phyloP scores from a whole-genome alignment of 92 coral and sea anemone species.

The Chrysogorgia sp. region DNA sequence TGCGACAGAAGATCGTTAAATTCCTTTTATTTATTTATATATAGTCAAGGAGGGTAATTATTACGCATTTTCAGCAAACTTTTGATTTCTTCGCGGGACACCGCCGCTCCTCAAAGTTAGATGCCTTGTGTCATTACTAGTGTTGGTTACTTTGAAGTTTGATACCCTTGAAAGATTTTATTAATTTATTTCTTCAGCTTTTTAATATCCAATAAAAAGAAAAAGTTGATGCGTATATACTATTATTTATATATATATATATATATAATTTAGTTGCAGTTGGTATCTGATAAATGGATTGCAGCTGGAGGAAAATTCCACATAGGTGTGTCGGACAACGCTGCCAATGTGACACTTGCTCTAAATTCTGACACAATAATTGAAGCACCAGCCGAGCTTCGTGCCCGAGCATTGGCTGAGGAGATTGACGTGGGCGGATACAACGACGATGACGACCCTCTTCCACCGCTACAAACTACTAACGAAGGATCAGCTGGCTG shows the following conservation, averaged over 20 bases:
- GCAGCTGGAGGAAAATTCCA: slow-evolving; percentile 1
- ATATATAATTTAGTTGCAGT: not conserved
- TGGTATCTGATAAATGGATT: not conserved
- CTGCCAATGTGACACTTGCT: slow-evolving; percentile 22
- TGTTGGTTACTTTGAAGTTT: too few relatives aligned
- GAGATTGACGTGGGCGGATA: not conserved
- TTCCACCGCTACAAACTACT: not conserved
- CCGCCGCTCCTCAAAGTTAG: too few relatives aligned
- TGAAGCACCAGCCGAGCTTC: slow-evolving; percentile 1
- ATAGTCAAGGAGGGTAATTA: too few relatives aligned
- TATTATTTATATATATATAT: too few relatives aligned
- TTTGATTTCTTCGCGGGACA: too few relatives aligned
- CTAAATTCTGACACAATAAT: not conserved
- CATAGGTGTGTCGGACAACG: slow-evolving; percentile 14
- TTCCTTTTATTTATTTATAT: too few relatives aligned
- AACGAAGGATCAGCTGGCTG: not conserved
- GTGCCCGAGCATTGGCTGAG: not conserved
- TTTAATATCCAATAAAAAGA: too few relatives aligned
- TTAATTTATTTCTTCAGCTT: too few relatives aligned
- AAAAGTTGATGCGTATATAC: not conserved
- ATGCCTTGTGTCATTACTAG: too few relatives aligned
- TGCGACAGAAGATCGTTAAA: too few relatives aligned
- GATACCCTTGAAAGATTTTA: too few relatives aligned
- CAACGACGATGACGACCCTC: not conserved
- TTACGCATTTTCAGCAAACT: too few relatives aligned